Percentiles rank a stretch among this genome's conserved stretches.
These are phyloP conservation scores for Muntiacus muntjak DNA, from an alignment of 2,113 vertebrate species.

Conservation along the genomic window DNA sequence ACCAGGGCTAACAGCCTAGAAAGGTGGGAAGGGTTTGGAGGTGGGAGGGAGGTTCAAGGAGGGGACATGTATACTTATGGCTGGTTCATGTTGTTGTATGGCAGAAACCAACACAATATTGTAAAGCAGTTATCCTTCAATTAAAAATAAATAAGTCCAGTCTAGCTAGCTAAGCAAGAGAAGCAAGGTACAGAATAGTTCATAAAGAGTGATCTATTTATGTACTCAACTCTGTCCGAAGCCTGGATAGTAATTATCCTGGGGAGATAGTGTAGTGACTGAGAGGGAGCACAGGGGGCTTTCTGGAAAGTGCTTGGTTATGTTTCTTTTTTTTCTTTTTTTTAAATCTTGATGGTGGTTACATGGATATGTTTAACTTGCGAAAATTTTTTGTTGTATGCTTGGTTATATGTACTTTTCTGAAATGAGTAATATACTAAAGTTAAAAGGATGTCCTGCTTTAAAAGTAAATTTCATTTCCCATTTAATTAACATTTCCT, in stretches of 20 bases:
- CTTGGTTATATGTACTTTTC: not conserved
- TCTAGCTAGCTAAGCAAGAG: not conserved
- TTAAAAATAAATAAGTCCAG: not conserved
- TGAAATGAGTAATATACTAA: not conserved
- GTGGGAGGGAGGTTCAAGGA: not conserved
- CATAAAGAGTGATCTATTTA: not conserved
- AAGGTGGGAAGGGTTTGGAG: not conserved
- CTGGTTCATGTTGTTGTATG: not conserved
- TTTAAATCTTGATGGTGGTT: not conserved
- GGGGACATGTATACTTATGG: not conserved
- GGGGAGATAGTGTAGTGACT: not conserved
- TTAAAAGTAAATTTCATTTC: conserved; percentile 8
- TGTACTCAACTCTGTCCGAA: not conserved
- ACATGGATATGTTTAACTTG: not conserved
- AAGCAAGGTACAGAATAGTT: not conserved
- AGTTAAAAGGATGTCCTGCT: not conserved
- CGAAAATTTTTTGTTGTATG: conserved; percentile 1
- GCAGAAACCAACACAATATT: not conserved
- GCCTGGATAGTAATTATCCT: not conserved
- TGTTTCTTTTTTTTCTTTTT: not conserved
- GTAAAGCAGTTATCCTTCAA: not conserved
- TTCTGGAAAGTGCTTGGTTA: not conserved
- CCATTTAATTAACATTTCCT: conserved; percentile 8
- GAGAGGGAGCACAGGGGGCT: not conserved
- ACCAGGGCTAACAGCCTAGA: not conserved